A percentile compares a stretch with the other conserved stretches of the same genome.
These are phyloP conservation scores for Perognathus longimembris DNA, from an alignment of 2,113 vertebrate genomes.

Conservation along the genomic window DNA sequence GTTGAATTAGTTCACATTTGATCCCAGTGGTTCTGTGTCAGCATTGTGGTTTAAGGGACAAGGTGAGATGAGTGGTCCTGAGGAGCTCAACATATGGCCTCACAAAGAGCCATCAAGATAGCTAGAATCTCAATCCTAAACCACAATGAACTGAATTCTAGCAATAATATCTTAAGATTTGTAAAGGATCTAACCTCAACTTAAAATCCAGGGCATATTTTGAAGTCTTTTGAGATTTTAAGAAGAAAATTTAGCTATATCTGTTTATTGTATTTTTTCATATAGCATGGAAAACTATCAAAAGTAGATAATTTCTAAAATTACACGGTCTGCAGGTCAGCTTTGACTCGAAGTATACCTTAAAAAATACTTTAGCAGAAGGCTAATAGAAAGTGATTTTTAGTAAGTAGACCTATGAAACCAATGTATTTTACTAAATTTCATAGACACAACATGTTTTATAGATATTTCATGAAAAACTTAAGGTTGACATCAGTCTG, in stretches of 20 bases:
- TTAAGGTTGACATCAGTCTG: not conserved
- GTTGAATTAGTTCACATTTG: too few relatives aligned
- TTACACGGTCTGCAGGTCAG: not conserved
- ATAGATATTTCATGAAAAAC: not conserved
- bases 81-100: accelerated
- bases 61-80: not conserved
- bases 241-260: not conserved
- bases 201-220: not conserved
- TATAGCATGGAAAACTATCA: not conserved
- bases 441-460: not conserved
- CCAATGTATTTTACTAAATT: not conserved
- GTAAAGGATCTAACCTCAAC: not conserved
- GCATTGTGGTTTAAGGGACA: too few relatives aligned
- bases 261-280: not conserved
- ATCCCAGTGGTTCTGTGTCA: too few relatives aligned
- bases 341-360: not conserved
- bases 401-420: not conserved
- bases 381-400: not conserved
- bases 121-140: not conserved
- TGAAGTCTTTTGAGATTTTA: not conserved
- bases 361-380: not conserved
- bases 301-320: not conserved
- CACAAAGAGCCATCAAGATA: not conserved
- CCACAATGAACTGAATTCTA: not conserved
- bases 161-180: not conserved